Evolutionary conservation across 2,888 invertebrate species (phyloP).

Genomic region (Orthosia incerta): DNA sequence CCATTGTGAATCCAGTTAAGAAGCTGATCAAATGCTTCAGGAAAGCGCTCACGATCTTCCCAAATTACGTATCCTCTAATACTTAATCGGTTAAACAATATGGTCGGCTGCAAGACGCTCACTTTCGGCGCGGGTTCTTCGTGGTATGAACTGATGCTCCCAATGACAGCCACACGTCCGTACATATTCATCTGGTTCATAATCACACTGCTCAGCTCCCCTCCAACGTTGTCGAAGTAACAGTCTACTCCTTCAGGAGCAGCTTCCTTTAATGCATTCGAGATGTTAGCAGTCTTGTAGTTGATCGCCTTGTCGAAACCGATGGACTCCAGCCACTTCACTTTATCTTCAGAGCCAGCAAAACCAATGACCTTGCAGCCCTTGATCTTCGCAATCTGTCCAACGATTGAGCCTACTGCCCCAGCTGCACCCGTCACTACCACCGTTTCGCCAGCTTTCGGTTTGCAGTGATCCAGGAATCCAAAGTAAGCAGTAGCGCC

Average conservation of each 20-base stretch:
- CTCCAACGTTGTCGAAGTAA: conserved; percentile 95
- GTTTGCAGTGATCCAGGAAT: conserved; percentile 92
- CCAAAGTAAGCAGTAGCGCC: conserved; percentile 94
- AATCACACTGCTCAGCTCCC: conserved; percentile 90
- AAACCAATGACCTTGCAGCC: conserved; percentile 92
- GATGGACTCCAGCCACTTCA: conserved; percentile 89
- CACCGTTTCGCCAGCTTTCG: conserved; percentile 93
- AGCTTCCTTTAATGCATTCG: conserved; percentile 87
- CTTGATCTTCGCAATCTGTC: conserved; percentile 94
- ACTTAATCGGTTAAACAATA: conserved; percentile 91
- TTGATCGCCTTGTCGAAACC: conserved; percentile 94
- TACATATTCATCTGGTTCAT: conserved; percentile 90
- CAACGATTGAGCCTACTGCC: conserved; percentile 94
- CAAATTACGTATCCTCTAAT: conserved; percentile 91
- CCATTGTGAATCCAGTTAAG: conserved; percentile 92
- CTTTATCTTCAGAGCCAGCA: conserved; percentile 86
- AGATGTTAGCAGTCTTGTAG: conserved; percentile 91
- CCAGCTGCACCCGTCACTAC: conserved; percentile 94
- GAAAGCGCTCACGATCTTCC: conserved; percentile 90
- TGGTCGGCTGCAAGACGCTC: conserved; percentile 87
- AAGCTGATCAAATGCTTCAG: conserved; percentile 91
- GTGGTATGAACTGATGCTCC: conserved; percentile 81
- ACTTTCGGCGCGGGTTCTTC: conserved; percentile 75
- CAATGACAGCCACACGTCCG: conserved; percentile 91
- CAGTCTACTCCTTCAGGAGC: conserved; percentile 93